Evolutionary conservation across 2,797 vertebrate genomes (phyloP), one percentile per base, ranked within the genome.

Genomic region (Takifugu ocellatus): DNA sequence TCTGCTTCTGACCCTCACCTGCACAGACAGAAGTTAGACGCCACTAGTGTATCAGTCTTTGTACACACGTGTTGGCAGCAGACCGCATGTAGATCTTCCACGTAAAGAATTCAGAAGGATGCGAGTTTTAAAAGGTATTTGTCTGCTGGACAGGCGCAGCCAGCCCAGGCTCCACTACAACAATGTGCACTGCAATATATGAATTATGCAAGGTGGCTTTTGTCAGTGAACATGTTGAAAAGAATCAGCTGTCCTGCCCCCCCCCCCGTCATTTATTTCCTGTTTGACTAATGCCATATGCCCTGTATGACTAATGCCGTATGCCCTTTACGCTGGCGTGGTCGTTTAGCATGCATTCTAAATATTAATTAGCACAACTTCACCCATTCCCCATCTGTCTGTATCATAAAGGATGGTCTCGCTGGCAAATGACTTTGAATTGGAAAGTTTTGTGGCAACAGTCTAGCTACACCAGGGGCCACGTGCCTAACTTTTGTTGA

Each of bases 331-430:
- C 86, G 77, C 83, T 83, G 51, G 33, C 80, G 61, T 64, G 75
- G 79, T 75, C 56, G 56, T 79, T 83, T 77, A 78, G 68, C 76
- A 74, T 81, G 71, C 75, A 82, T 55, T 71, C 67, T 77, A 82
- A 86, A 79, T 84, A 79, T 82, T 78, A 85, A 78, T 73, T 76
- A 75, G 61, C 54, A 9, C 4, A 21, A 66, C 70, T 68, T 81
- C 77, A 63, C 64, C 72, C 66, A 64, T 52, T 74, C 57, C 66
- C 82, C 86, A 87, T 87, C 84, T 89, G 86, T 78, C 75, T 66
- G 17, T 58, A 53, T 47, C 51, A 36, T 62, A 43, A 62, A 48
- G 36, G 52, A 59, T 17, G 2, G 15, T 53, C 70, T 63, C 31
- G 51, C 54, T 58, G 75, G 70, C 44, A 64, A 61, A 61, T 77